Evolutionary conservation across 1,140 invertebrate species (phyloP).

Genomic region (Rhyzopertha dominica): DNA sequence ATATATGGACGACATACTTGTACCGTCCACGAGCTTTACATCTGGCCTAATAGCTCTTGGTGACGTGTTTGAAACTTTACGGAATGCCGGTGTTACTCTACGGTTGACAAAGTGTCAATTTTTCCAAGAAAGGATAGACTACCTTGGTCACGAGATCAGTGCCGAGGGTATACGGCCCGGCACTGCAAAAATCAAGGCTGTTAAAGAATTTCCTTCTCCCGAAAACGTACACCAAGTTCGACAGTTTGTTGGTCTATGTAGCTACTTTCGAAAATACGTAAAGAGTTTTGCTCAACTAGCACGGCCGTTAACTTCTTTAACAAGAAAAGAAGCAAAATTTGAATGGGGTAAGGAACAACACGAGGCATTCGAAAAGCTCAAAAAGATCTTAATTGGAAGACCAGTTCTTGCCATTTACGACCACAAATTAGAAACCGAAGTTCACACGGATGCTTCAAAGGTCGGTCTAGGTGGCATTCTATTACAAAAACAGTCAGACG

Average conservation of each 20-base stretch:
- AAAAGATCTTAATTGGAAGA: too few relatives aligned
- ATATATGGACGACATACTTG: slow-evolving; percentile 31
- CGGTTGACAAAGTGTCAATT: slow-evolving; percentile 44
- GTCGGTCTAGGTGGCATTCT: slow-evolving; percentile 35
- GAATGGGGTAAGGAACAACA: too few relatives aligned
- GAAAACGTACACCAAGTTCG: too few relatives aligned
- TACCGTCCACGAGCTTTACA: slow-evolving; percentile 24
- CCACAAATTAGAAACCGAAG: slow-evolving; percentile 26
- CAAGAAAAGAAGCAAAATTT: too few relatives aligned
- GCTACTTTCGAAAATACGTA: too few relatives aligned
- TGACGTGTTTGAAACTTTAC: slow-evolving; percentile 20
- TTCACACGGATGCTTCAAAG: slow-evolving; percentile 38
- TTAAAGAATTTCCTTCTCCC: slow-evolving; percentile 39
- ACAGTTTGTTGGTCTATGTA: too few relatives aligned
- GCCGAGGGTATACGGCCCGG: slow-evolving; percentile 43
- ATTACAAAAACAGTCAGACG: slow-evolving; percentile 30
- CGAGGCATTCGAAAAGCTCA: too few relatives aligned
- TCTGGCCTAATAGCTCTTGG: slow-evolving; percentile 22
- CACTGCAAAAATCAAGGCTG: slow-evolving; percentile 18
- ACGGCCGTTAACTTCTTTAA: too few relatives aligned
- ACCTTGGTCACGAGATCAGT: slow-evolving; percentile 46
- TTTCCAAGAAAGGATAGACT: slow-evolving; percentile 43
- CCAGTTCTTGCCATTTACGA: too few relatives aligned
- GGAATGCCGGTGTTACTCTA: slow-evolving; percentile 37
- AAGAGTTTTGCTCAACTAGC: too few relatives aligned